A percentile compares a stretch with the other conserved stretches of the same genome.
phyloP scores from a whole-genome alignment of 2,888 invertebrate genomes.

The Flexamia atlantica region DNA sequence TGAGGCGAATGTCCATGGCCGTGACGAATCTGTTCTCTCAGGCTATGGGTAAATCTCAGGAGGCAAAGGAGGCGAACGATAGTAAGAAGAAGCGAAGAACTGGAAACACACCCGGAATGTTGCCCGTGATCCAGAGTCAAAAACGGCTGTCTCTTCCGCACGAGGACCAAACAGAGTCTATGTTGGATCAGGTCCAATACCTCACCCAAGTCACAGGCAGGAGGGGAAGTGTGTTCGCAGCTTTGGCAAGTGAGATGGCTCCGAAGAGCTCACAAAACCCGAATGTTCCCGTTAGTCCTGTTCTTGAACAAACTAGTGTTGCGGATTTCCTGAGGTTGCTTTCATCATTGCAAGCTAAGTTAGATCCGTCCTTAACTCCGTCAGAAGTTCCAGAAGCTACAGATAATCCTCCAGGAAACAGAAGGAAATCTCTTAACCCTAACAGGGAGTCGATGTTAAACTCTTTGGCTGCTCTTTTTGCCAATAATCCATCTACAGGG shows the following conservation, averaged over 20 bases:
- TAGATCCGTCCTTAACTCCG: constrained; percentile 29
- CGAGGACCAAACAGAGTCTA: constrained; percentile 17
- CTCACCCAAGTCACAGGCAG: constrained; percentile 63
- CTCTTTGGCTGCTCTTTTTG: constrained; percentile 36
- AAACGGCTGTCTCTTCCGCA: constrained; percentile 56
- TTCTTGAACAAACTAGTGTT: constrained; percentile 89
- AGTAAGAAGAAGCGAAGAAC: constrained; percentile 59
- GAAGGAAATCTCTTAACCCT: constrained; percentile 22
- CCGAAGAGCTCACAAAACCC: constrained; percentile 53
- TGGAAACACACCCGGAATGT: constrained; percentile 50
- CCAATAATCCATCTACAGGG: not conserved
- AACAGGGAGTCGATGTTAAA: not conserved
- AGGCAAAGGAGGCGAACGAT: constrained; percentile 57
- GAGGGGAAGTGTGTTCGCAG: constrained; percentile 66
- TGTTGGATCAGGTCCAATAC: constrained; percentile 55
- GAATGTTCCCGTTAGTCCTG: constrained; percentile 74
- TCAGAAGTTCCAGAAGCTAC: not conserved
- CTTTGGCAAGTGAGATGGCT: constrained; percentile 62
- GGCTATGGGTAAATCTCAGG: constrained; percentile 58
- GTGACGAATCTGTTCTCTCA: constrained; percentile 69
- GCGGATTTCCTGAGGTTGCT: constrained; percentile 89
- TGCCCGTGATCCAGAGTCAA: constrained; percentile 19
- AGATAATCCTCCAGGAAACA: not conserved
- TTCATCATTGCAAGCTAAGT: constrained; percentile 52
- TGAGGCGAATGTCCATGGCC: constrained; percentile 70